These are phyloP conservation scores for Drosophila nebulosa DNA, from an alignment of 1,140 invertebrate species.

Conservation along the genomic window DNA sequence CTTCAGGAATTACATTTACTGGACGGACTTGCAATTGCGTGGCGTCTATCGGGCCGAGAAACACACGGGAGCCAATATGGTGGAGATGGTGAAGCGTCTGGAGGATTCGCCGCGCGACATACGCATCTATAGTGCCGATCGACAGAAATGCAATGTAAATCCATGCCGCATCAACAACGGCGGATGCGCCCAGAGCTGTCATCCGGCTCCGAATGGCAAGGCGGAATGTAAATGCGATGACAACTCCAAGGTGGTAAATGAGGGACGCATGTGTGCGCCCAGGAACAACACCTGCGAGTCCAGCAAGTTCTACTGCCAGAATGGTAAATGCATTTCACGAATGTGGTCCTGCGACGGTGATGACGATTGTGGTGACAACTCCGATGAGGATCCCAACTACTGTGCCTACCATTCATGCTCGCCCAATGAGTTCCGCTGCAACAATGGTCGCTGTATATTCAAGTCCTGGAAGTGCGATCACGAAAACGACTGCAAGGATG, in stretches of 20 bases:
- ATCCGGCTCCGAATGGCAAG: constrained; percentile 91
- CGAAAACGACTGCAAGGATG: constrained; percentile 97
- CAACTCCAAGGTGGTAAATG: constrained; percentile 93
- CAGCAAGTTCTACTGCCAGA: constrained; percentile 95
- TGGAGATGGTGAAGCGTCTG: constrained; percentile 95
- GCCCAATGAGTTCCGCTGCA: constrained; percentile 95
- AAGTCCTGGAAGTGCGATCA: constrained; percentile 97
- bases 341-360: constrained; percentile 98
- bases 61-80: constrained; percentile 96
- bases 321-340: constrained; percentile 96
- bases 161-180: constrained; percentile 96
- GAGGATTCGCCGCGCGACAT: constrained; percentile 96
- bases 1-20: constrained; percentile 95
- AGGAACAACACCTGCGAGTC: constrained; percentile 94
- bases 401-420: constrained; percentile 97
- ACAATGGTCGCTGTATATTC: constrained; percentile 96
- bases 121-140: constrained; percentile 90
- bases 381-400: constrained; percentile 95
- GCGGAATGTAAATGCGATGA: constrained; percentile 94
- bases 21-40: constrained; percentile 96
- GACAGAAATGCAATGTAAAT: constrained; percentile 92
- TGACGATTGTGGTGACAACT: constrained; percentile 96
- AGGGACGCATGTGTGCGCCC: constrained; percentile 93
- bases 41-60: constrained; percentile 98
- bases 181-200: constrained; percentile 97